Conservation (phyloP, 2,113 vertebrate genomes). For the Campylomormyrus tamandua region DNA sequence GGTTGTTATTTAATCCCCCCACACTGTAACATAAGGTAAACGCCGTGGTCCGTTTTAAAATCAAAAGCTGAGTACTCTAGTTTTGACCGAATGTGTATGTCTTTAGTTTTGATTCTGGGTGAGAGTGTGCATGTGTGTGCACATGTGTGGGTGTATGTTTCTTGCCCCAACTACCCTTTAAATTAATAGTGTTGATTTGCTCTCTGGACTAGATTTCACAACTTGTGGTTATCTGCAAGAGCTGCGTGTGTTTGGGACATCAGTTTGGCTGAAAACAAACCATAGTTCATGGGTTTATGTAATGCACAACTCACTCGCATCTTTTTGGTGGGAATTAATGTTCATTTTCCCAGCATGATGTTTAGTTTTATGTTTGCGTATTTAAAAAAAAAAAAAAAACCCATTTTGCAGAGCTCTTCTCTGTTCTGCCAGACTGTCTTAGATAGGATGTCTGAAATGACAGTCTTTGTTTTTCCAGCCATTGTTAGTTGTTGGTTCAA, state of each 20-base stretch:
- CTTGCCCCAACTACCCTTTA: background rate
- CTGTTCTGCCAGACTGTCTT: background rate
- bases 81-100: background rate
- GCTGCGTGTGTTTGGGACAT: background rate
- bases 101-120: background rate
- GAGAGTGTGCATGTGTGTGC: background rate
- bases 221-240: background rate
- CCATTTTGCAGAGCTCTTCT: background rate
- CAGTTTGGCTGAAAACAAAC: background rate
- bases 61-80: background rate
- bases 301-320: background rate
- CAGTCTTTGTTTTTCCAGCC: background rate
- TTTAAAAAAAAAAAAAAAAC: background rate
- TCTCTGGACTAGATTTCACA: background rate
- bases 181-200: background rate
- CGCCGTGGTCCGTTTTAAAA: background rate
- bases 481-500: background rate
- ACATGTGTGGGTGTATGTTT: background rate
- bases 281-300: background rate
- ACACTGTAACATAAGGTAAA: background rate
- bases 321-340: background rate
- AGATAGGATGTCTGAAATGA: background rate
- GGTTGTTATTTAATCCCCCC: background rate
- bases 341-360: background rate
- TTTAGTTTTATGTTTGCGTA: background rate